Percentiles rank a stretch among this genome's conserved stretches.
Evolutionary conservation across 2,888 invertebrate species (phyloP).

Genomic region (Eulithis prunata): DNA sequence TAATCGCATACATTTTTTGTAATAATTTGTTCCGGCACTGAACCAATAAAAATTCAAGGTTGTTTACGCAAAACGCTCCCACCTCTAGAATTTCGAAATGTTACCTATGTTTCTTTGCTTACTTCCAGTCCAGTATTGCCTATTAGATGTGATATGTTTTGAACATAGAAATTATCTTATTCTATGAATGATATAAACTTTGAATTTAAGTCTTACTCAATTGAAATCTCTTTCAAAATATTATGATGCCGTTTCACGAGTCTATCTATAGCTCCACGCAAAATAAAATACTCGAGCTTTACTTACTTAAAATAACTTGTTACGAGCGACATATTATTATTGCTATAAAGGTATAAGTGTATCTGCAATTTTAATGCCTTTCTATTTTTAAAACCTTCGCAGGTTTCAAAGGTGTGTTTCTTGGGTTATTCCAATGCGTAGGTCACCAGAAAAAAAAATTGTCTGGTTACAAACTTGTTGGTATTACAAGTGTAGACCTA

Average conservation of each 20-base stretch:
- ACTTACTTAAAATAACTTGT: slow-evolving; percentile 1
- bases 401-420: not conserved
- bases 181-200: not conserved
- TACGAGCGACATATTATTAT: not conserved
- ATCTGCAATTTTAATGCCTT: not conserved
- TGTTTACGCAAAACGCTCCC: slow-evolving; percentile 27
- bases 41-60: slow-evolving; percentile 33
- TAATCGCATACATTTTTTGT: slow-evolving; percentile 23
- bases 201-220: not conserved
- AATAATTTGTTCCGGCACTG: slow-evolving; percentile 32
- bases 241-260: not conserved
- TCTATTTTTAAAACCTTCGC: slow-evolving; percentile 1
- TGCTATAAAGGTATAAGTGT: not conserved
- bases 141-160: not conserved
- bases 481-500: no score
- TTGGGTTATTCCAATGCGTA: slow-evolving; percentile 4
- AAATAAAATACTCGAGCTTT: not conserved
- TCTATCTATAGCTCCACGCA: not conserved
- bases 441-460: not conserved
- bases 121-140: slow-evolving; percentile 3
- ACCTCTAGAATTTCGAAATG: slow-evolving; percentile 12
- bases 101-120: slow-evolving; percentile 15
- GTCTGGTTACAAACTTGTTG: no score
- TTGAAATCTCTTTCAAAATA: not conserved
- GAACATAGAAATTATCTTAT: not conserved